These are phyloP conservation scores for Chlorocebus sabaeus DNA, from an alignment of 2,113 vertebrate species.

Conservation along the genomic window DNA sequence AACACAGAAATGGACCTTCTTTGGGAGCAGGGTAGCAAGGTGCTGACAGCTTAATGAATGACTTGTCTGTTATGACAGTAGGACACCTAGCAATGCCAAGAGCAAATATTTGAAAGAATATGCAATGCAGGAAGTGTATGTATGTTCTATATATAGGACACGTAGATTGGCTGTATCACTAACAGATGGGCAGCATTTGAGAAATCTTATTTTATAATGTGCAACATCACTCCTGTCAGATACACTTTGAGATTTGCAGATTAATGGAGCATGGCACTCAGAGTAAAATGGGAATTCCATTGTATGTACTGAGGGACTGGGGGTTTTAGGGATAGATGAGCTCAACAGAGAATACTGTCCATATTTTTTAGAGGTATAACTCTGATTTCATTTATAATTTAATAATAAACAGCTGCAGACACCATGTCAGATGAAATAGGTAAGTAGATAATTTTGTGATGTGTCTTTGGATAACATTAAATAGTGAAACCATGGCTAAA, in stretches of 20 bases:
- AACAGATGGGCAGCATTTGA: constrained; percentile 84
- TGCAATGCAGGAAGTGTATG: constrained; percentile 85
- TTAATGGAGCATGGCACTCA: constrained; percentile 63
- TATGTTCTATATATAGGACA: constrained; percentile 77
- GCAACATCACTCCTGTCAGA: constrained; percentile 74
- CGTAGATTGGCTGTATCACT: constrained; percentile 77
- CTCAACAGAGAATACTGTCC: not conserved
- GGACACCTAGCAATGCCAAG: constrained; percentile 87
- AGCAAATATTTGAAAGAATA: constrained; percentile 88
- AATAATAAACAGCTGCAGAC: not conserved
- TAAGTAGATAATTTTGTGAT: not conserved
- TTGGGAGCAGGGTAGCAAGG: constrained; percentile 81
- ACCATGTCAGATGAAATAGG: not conserved
- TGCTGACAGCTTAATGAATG: constrained; percentile 90
- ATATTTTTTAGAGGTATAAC: not conserved
- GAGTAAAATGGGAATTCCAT: constrained; percentile 44
- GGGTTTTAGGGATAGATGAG: not conserved
- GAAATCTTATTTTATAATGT: constrained; percentile 79
- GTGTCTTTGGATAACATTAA: not conserved
- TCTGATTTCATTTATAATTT: constrained; percentile 34
- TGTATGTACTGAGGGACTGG: too few relatives aligned
- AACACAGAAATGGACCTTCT: constrained; percentile 81
- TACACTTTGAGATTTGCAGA: constrained; percentile 47
- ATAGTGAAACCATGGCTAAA: not conserved
- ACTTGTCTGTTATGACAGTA: constrained; percentile 89